These are phyloP conservation scores for Carposina sasakii DNA, from an alignment of 1,140 invertebrate genomes.

Conservation along the genomic window DNA sequence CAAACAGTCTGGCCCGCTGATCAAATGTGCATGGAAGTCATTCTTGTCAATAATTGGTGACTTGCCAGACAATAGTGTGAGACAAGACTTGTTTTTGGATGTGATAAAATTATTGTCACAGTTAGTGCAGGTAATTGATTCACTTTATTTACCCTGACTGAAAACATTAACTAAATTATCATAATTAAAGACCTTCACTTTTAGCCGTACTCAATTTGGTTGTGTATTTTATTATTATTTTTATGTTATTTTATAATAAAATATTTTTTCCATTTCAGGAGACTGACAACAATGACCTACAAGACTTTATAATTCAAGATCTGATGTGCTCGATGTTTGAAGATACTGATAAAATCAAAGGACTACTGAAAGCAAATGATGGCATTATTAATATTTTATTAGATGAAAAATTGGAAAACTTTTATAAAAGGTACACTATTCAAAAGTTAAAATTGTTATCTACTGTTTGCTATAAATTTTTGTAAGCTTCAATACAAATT, in stretches of 20 bases:
- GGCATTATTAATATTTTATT: conserved; percentile 29
- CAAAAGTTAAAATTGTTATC: conserved; percentile 5
- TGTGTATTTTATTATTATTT: too few relatives aligned
- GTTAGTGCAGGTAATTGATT: conserved; percentile 29
- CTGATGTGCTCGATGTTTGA: conserved; percentile 38
- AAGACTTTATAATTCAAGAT: conserved; percentile 27
- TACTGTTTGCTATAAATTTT: too few relatives aligned
- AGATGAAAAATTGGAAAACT: conserved; percentile 20
- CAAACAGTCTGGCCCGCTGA: conserved; percentile 26
- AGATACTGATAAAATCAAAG: conserved; percentile 23
- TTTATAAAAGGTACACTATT: conserved; percentile 24
- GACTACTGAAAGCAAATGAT: conserved; percentile 25
- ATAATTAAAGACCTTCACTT: too few relatives aligned
- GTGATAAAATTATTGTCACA: conserved; percentile 26
- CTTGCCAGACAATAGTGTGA: conserved; percentile 38
- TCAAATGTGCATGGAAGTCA: conserved; percentile 54
- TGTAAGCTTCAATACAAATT: too few relatives aligned
- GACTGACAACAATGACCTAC: conserved; percentile 11
- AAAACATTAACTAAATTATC: too few relatives aligned
- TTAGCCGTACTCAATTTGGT: too few relatives aligned
- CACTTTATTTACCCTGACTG: too few relatives aligned
- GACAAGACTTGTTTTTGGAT: conserved; percentile 38
- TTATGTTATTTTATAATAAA: too few relatives aligned
- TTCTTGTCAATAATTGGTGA: conserved; percentile 40
- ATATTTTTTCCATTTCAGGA: conserved; percentile 22